These are phyloP conservation scores for Puffinus mauretanicus DNA, from an alignment of 2,113 vertebrate genomes.

Conservation along the genomic window DNA sequence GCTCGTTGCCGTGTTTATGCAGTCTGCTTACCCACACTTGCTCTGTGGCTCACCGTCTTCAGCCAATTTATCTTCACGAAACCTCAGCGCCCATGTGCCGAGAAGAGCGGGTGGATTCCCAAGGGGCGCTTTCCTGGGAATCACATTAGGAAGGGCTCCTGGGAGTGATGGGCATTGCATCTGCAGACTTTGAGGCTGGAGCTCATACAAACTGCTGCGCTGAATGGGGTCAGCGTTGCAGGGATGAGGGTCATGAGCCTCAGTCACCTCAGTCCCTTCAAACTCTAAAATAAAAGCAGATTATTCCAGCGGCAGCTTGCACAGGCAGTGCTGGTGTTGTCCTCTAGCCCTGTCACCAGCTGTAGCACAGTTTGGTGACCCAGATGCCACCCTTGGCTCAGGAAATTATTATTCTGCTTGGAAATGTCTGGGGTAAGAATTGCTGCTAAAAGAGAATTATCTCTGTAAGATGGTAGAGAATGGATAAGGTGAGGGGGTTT, in stretches of 20 bases:
- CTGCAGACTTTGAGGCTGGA: not conserved
- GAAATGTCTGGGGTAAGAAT: not conserved
- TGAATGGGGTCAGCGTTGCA: not conserved
- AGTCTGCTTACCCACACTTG: not conserved
- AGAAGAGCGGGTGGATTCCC: not conserved
- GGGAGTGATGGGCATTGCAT: rapidly evolving
- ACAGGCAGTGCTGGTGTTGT: not conserved
- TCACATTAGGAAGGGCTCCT: not conserved
- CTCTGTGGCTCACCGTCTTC: not conserved
- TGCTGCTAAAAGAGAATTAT: not conserved
- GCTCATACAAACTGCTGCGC: not conserved
- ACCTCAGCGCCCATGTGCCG: rapidly evolving
- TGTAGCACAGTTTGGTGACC: not conserved
- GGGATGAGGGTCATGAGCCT: not conserved
- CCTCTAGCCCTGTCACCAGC: not conserved
- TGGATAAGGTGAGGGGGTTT: not conserved
- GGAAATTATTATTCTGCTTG: not conserved
- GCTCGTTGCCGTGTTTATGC: rapidly evolving
- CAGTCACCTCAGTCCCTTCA: not conserved
- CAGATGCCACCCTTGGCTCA: not conserved
- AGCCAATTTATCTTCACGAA: rapidly evolving
- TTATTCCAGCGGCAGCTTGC: not conserved
- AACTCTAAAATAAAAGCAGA: not conserved
- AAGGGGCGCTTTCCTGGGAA: not conserved
- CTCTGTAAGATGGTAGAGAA: not conserved